These are phyloP conservation scores for Melipona beecheii DNA, from an alignment of 2,888 invertebrate genomes.

Conservation along the genomic window DNA sequence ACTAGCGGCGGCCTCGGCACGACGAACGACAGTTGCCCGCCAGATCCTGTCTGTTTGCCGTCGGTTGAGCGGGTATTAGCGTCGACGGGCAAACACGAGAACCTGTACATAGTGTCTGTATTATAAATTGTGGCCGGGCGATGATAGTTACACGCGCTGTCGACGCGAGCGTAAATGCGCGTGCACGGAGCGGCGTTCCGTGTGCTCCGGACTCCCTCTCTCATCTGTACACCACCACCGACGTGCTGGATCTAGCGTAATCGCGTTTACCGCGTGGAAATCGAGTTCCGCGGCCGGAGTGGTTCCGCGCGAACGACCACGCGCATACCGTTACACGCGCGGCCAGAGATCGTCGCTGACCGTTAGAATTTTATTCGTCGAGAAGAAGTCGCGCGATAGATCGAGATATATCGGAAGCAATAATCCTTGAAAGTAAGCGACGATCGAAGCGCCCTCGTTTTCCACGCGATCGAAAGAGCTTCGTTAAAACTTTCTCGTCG, in stretches of 20 bases:
- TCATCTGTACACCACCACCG: slow-evolving; percentile 19
- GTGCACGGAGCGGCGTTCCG: slow-evolving; percentile 15
- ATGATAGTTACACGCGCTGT: slow-evolving; percentile 62
- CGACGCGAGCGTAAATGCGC: slow-evolving; percentile 30
- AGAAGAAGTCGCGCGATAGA: neutral
- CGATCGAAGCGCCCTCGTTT: slow-evolving; percentile 7
- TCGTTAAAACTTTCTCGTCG: neutral
- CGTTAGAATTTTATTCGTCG: neutral
- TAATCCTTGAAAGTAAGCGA: neutral
- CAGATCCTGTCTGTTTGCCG: slow-evolving; percentile 25
- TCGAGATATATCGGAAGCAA: neutral
- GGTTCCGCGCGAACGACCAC: slow-evolving; percentile 14
- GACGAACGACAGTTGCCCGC: slow-evolving; percentile 27
- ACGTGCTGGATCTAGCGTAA: slow-evolving; percentile 13
- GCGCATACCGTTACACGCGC: neutral
- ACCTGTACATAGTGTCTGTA: slow-evolving; percentile 73
- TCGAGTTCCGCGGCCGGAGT: slow-evolving; percentile 36
- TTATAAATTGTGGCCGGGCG: slow-evolving; percentile 73
- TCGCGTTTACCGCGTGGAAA: slow-evolving; percentile 47
- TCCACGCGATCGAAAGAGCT: neutral
- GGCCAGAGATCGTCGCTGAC: slow-evolving; percentile 12
- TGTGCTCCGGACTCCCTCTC: neutral
- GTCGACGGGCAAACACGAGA: slow-evolving; percentile 59
- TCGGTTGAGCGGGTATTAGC: slow-evolving; percentile 60
- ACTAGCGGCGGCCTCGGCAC: neutral